A percentile compares a stretch with the other conserved stretches of the same genome.
phyloP scores from a whole-genome alignment of 2,888 invertebrate genomes.

The Papilio gigon region DNA sequence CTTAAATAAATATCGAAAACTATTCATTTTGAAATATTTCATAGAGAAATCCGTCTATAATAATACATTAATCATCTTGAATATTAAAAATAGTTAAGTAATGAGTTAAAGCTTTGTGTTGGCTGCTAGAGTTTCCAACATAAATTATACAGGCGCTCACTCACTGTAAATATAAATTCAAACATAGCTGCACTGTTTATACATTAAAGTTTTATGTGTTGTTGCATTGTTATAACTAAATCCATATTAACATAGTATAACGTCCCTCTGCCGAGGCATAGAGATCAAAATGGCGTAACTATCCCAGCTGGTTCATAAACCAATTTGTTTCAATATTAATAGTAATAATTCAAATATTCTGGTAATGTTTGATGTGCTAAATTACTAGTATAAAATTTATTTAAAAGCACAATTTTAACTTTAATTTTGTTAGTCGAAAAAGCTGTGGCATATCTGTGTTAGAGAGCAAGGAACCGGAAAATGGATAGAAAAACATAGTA shows the following conservation, averaged over 20 bases:
- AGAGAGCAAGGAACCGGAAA: constrained; percentile 37
- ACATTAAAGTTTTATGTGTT: constrained; percentile 17
- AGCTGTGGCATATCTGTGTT: constrained; percentile 25
- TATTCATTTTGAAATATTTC: neutral
- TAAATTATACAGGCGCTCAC: constrained; percentile 9
- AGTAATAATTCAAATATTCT: neutral
- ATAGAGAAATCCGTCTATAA: neutral
- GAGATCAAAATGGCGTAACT: neutral
- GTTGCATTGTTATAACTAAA: constrained; percentile 15
- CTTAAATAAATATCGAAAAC: neutral
- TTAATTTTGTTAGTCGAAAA: constrained; percentile 19
- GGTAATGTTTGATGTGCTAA: neutral
- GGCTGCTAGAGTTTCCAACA: constrained; percentile 17
- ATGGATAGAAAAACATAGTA: constrained; percentile 26
- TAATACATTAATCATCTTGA: neutral
- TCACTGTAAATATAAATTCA: constrained; percentile 21
- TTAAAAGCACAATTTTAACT: neutral
- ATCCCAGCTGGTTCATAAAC: neutral
- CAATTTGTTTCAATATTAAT: neutral
- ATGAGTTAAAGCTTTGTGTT: constrained; percentile 14
- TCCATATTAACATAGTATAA: constrained; percentile 2
- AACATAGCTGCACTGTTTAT: constrained; percentile 11
- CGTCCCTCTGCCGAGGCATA: neutral
- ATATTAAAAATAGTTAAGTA: constrained; percentile 12
- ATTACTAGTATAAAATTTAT: neutral